Evolutionary conservation across 1,140 invertebrate genomes (phyloP).

Genomic region (Drosophila rhopaloa): DNA sequence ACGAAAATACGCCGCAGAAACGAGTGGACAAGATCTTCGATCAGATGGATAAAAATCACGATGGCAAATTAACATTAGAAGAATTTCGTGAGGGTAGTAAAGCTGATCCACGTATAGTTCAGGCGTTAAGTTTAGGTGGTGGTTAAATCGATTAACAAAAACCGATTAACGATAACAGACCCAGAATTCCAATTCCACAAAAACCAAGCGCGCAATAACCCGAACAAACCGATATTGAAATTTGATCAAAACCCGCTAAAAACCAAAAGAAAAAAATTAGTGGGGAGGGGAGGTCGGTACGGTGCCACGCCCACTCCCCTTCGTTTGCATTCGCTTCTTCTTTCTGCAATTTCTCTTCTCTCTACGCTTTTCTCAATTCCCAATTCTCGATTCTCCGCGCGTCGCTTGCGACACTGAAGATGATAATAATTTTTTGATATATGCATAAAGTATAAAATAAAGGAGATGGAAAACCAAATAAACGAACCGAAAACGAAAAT

Average conservation of each 20-base stretch:
- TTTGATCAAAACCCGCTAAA: conserved; percentile 24
- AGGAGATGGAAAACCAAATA: conserved; percentile 16
- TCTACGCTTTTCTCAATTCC: conserved; percentile 41
- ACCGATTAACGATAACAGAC: conserved; percentile 26
- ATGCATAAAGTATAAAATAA: conserved; percentile 43
- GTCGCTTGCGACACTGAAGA: conserved; percentile 67
- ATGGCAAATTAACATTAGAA: conserved; percentile 97
- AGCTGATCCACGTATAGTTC: conserved; percentile 98
- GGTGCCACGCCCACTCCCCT: background rate
- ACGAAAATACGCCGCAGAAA: conserved; percentile 98
- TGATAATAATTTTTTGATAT: conserved; percentile 83
- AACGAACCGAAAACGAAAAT: conserved; percentile 29
- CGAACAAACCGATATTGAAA: background rate
- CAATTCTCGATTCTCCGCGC: conserved; percentile 58
- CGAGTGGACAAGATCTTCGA: conserved; percentile 99
- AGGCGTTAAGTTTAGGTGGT: conserved; percentile 93
- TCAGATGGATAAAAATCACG: conserved; percentile 99
- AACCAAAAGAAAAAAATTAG: conserved; percentile 12
- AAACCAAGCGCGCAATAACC: conserved; percentile 38
- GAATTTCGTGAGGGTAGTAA: conserved; percentile 99
- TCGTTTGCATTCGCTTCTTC: conserved; percentile 30
- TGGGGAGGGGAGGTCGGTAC: background rate
- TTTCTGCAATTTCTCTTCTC: conserved; percentile 21
- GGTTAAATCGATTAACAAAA: conserved; percentile 86
- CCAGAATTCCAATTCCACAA: conserved; percentile 24